Evolutionary conservation across 1,140 invertebrate species (phyloP), one percentile per base, ranked within the genome.

Genomic region (Chionoecetes opilio): DNA sequence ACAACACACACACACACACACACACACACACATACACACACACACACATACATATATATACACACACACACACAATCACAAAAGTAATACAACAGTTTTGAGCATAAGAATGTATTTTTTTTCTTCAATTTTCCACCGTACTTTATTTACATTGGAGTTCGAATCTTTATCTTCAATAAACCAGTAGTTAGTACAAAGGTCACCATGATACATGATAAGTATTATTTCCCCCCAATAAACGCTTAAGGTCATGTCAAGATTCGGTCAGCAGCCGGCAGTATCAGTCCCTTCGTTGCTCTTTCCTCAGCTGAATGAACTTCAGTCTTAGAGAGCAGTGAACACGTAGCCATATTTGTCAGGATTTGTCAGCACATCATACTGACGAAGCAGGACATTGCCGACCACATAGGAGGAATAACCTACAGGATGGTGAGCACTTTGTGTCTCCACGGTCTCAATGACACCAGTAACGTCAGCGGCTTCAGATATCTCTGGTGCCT

Each of bases 381-480:
- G 95, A 53, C 91, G 95, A 41, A 96, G 91, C 6, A 96, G 94
- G 32, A 96, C 95, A 63, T 96, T 91, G 8, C 95, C 95, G 6
- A 96, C 93, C 17, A 95, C 82, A 11, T 93, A 94, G 26, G 31
- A 53, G n/a, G 90, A 46, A 46, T 95, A 88, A 29, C 91, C 46
- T 2, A 17, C 35, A n/a, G 93, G 84, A 5, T 9, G 53, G 38
- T 31, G 14, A n/a, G 9, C 6, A 8, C n/a, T n/a, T 21, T n/a
- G 21, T 17, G n/a, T 26, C n/a, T 75, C 63, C 6, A 75, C 53
- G 2, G 91, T n/a, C 2, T 32, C 34, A 38, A 75, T 82, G 32
- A 21, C 1, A 31, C 9, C 53, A 26, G 86, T 85, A 94, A 32
- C 87, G 63, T 29, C 11, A 21, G 53, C n/a, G 46, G 46, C 93